Evolutionary conservation across 2,113 vertebrate genomes (phyloP).

Genomic region (Hippocampus mohnikei): DNA sequence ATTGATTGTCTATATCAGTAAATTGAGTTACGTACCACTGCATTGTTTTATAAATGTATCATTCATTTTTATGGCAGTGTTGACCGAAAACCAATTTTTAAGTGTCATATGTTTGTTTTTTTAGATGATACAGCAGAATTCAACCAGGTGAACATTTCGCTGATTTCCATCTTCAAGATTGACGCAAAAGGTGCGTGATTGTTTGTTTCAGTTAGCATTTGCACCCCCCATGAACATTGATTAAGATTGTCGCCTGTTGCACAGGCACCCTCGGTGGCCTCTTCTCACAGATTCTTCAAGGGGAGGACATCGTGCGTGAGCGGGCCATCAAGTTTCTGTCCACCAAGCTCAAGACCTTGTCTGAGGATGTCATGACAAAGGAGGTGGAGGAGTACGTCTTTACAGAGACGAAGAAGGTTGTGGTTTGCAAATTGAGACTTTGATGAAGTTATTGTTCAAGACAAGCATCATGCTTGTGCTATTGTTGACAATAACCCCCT

Average conservation of each 20-base stretch:
- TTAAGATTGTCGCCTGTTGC: neutral
- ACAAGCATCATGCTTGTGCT: neutral
- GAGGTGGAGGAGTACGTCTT: conserved; percentile 93
- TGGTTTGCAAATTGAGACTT: too few species aligned
- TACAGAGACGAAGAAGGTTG: conserved; percentile 91
- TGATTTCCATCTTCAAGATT: conserved; percentile 96
- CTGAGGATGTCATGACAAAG: conserved; percentile 92
- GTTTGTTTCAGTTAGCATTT: neutral
- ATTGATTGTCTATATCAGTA: neutral
- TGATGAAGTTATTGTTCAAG: neutral
- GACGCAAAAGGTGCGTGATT: conserved; percentile 85
- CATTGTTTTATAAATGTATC: neutral
- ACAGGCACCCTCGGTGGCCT: conserved; percentile 93
- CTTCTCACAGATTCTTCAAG: conserved; percentile 96
- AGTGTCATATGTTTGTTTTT: conserved; percentile 17
- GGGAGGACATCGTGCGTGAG: conserved; percentile 94
- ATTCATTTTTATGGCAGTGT: neutral
- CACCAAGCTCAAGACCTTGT: conserved; percentile 84
- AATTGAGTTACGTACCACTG: too few species aligned
- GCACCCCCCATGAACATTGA: neutral
- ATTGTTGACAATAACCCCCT: neutral
- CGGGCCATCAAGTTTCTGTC: conserved; percentile 95
- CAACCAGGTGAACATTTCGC: conserved; percentile 90
- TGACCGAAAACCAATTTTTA: neutral
- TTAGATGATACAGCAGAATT: conserved; percentile 96